phyloP scores from a whole-genome alignment of 2,888 invertebrate genomes.

The Antheraea yamamai region DNA sequence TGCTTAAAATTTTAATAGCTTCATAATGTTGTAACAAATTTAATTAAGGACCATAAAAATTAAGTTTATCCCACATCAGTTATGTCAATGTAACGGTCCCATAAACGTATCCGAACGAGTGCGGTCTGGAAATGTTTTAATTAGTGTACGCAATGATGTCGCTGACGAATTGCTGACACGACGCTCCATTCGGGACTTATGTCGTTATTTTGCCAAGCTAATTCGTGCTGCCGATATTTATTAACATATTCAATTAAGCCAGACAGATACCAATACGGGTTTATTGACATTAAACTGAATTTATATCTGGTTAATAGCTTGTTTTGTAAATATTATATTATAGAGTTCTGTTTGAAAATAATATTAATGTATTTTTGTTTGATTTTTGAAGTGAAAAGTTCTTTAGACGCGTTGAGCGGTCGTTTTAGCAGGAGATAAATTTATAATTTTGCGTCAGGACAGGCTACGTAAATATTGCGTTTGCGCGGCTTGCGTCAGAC shows the following conservation, averaged over 20 bases:
- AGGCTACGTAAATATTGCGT: too few relatives aligned
- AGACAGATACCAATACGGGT: background rate
- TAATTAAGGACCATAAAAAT: background rate
- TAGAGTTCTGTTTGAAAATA: too few relatives aligned
- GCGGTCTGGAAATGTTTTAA: slow-evolving; percentile 46
- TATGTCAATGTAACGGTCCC: background rate
- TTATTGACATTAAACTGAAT: background rate
- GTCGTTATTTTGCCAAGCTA: slow-evolving; percentile 10
- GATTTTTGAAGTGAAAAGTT: too few relatives aligned
- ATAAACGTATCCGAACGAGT: slow-evolving; percentile 31
- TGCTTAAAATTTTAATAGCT: too few relatives aligned
- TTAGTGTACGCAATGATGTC: slow-evolving; percentile 56
- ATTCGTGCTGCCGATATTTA: slow-evolving; percentile 15
- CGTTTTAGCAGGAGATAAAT: too few relatives aligned
- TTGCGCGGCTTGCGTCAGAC: too few relatives aligned
- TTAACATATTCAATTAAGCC: slow-evolving; percentile 15
- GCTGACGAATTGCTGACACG: slow-evolving; percentile 60
- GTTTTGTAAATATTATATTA: background rate
- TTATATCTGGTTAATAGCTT: background rate
- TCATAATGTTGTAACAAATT: background rate
- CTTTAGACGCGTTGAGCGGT: too few relatives aligned
- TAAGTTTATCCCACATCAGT: background rate
- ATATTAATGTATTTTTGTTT: too few relatives aligned
- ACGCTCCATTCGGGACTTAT: slow-evolving; percentile 9
- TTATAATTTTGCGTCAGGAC: too few relatives aligned